Percentiles rank a stretch among this genome's conserved stretches.
Evolutionary conservation across 2,888 invertebrate species (phyloP).

Genomic region (Phalera bucephala): DNA sequence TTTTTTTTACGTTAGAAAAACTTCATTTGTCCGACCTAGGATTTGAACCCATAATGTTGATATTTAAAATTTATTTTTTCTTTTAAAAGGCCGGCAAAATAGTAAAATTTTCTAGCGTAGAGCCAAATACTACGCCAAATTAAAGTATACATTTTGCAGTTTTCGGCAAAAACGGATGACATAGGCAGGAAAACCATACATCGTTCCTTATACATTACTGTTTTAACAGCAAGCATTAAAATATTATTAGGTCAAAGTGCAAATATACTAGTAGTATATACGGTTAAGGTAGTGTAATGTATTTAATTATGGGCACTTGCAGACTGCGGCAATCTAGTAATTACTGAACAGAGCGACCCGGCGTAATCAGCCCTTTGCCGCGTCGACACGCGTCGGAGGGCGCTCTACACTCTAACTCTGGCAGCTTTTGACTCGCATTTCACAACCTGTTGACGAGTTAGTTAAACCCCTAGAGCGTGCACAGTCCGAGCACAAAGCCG

Average conservation of each 20-base stretch:
- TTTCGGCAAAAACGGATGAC: too few relatives aligned
- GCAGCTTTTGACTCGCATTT: constrained; percentile 70
- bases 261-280: constrained; percentile 11
- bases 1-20: too few relatives aligned
- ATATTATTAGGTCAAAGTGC: constrained; percentile 3
- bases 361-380: constrained; percentile 76
- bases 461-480: constrained; percentile 61
- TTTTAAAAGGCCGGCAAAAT: too few relatives aligned
- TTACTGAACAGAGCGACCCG: constrained; percentile 64
- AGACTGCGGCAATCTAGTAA: constrained; percentile 75
- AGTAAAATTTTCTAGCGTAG: too few relatives aligned
- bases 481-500: constrained; percentile 58
- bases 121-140: too few relatives aligned
- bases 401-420: constrained; percentile 57
- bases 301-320: constrained; percentile 76
- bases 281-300: constrained; percentile 62
- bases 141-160: too few relatives aligned
- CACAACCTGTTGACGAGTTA: constrained; percentile 79
- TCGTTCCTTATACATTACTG: too few relatives aligned
- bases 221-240: too few relatives aligned
- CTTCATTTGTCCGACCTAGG: too few relatives aligned
- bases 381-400: constrained; percentile 64
- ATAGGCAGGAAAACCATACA: too few relatives aligned
- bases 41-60: too few relatives aligned
- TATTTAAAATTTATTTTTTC: too few relatives aligned